phyloP scores from a whole-genome alignment of 2,113 vertebrate species.

The Cottus gobio region DNA sequence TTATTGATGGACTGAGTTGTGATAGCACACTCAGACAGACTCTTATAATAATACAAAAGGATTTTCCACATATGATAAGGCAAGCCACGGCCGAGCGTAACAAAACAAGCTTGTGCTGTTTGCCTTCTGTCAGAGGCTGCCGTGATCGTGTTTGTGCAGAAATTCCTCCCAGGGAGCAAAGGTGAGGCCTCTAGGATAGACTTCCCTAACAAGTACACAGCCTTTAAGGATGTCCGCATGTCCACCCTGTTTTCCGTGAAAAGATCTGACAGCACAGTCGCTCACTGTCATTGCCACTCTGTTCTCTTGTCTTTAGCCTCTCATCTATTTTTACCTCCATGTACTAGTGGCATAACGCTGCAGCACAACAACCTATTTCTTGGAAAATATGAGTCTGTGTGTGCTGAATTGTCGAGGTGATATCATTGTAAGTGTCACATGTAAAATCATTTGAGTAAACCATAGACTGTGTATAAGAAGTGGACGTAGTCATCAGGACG shows the following conservation, averaged over 20 bases:
- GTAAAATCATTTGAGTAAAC: background rate
- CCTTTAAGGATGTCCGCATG: conserved; percentile 73
- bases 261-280: conserved; percentile 57
- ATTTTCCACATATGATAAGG: background rate
- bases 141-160: conserved; percentile 25
- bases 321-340: conserved; percentile 59
- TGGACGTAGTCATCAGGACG: background rate
- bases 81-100: background rate
- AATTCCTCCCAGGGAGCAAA: conserved; percentile 40
- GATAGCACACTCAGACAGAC: background rate
- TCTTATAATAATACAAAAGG: background rate
- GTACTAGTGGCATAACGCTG: background rate
- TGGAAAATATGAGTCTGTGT: background rate
- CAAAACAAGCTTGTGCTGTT: background rate
- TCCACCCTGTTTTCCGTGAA: conserved; percentile 71
- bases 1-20: background rate
- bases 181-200: conserved; percentile 56
- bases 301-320: conserved; percentile 35
- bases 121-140: background rate
- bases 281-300: conserved; percentile 61
- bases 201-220: conserved; percentile 65
- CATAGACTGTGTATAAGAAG: background rate
- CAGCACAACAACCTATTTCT: background rate
- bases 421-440: background rate
- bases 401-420: background rate